phyloP scores from a whole-genome alignment of 2,888 invertebrate species.

The Nebria brevicollis region DNA sequence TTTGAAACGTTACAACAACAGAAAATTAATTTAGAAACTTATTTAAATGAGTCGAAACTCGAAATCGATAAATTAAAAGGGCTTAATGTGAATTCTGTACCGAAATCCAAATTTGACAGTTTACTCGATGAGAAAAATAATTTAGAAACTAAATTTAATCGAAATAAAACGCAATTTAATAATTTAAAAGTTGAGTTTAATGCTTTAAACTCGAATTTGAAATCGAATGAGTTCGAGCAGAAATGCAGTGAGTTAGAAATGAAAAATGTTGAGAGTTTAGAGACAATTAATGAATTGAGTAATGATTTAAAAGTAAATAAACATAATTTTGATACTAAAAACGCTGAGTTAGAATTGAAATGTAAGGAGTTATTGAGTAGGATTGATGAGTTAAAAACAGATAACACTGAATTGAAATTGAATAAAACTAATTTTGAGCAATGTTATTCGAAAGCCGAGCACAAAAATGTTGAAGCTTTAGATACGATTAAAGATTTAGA shows the following conservation, averaged over 20 bases:
- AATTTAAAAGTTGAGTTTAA: slow-evolving; percentile 24
- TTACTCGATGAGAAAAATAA: slow-evolving; percentile 24
- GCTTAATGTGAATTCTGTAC: slow-evolving; percentile 12
- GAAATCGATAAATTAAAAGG: slow-evolving; percentile 24
- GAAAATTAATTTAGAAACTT: slow-evolving; percentile 6
- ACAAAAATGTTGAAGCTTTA: slow-evolving; percentile 54
- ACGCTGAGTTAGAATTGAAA: slow-evolving; percentile 17
- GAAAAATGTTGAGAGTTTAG: not conserved
- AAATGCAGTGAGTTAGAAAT: not conserved
- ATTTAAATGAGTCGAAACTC: not conserved
- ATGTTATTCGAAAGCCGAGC: not conserved
- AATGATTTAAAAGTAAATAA: slow-evolving; percentile 22
- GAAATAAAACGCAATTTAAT: not conserved
- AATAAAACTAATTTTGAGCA: not conserved
- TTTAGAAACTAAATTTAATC: slow-evolving; percentile 17
- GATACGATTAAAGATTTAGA: slow-evolving; percentile 66
- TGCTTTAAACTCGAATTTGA: slow-evolving; percentile 21
- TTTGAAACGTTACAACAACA: slow-evolving; percentile 8
- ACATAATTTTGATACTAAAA: slow-evolving; percentile 11
- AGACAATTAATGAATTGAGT: not conserved
- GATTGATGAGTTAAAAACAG: not conserved
- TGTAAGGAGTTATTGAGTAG: not conserved
- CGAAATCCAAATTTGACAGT: slow-evolving; percentile 25
- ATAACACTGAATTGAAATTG: not conserved
- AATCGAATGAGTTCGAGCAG: not conserved